Base-by-base conservation (phyloP, 1,140 invertebrate genomes). In the Bombus waltoni region DNA sequence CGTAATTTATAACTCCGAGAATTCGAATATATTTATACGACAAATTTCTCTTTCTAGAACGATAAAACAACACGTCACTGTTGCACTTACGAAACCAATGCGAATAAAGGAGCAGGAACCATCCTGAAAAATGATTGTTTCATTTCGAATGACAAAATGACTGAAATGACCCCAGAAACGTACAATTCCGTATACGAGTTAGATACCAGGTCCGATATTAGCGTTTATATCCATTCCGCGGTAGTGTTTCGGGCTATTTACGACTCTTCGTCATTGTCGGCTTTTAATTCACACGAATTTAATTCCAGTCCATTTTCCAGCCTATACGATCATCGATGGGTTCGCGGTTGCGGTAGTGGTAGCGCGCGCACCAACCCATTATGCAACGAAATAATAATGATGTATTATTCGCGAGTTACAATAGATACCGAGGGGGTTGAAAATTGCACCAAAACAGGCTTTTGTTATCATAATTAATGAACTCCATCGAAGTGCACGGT, bases 381-480 rank as follows among this genome's bases (percentile, higher is more conserved):
- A 81, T 40, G 71, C 44, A n/a, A 68, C 47, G 84, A 81, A 85
- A 81, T 85, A 85, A 85, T 81, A 85, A 85, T 85, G 84, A 81
- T 75, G 72, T 75, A 85, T 85, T 85, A 85, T 81, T 22, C 70
- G 44, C 44, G 32, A n/a, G 84, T 85, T 81, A 85, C 78, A 85
- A 85, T 85, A 72, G 77, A 59, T 70, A 77, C 35, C 44, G 18
- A 22, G 25, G n/a, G 35, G 44, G 22, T 86, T 85, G 88, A 88
- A 89, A 89, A 89, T 89, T 89, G 79, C 81, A 72, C n/a, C 2
- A 81, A 40, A 87, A 81, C 88, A 87, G 71, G 84, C 86, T 87
- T 89, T 89, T 89, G 79, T 87, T 81, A 84, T 89, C 88, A 78
- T 89, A 89, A 89, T 89, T 89, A 89, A 89, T 89, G 88, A 76